phyloP scores from a whole-genome alignment of 2,113 vertebrate species.

The Embiotoca jacksoni region DNA sequence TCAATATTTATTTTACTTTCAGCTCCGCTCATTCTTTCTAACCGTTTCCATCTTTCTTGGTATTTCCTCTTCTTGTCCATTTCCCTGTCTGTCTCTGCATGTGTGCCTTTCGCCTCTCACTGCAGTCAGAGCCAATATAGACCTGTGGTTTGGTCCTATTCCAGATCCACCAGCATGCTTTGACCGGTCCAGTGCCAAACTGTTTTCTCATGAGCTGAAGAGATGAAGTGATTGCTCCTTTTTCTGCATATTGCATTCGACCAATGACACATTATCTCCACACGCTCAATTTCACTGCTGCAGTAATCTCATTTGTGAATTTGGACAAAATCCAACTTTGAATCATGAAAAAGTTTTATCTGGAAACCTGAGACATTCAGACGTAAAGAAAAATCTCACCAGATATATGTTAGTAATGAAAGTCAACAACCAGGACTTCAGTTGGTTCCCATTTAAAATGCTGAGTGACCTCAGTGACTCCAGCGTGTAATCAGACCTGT shows the following conservation, averaged over 20 bases:
- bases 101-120: slow-evolving; percentile 12
- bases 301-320: slow-evolving; percentile 62
- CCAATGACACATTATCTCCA: slow-evolving; percentile 61
- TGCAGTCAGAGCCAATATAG: slow-evolving; percentile 37
- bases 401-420: slow-evolving; percentile 23
- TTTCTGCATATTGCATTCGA: slow-evolving; percentile 50
- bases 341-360: slow-evolving; percentile 35
- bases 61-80: not conserved
- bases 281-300: slow-evolving; percentile 67
- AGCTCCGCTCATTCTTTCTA: not conserved
- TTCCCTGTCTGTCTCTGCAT: slow-evolving; percentile 9
- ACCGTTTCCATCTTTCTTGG: not conserved
- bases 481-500: not conserved
- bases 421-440: not conserved
- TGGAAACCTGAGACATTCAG: slow-evolving; percentile 42
- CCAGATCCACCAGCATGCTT: slow-evolving; percentile 47
- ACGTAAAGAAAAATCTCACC: not conserved
- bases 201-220: slow-evolving; percentile 67
- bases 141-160: slow-evolving; percentile 57
- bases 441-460: slow-evolving; percentile 9
- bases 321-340: slow-evolving; percentile 50
- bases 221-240: slow-evolving; percentile 68
- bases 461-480: not conserved
- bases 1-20: not conserved
- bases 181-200: slow-evolving; percentile 41